Conservation (phyloP, 2,888 invertebrate genomes). For the Acleris holmiana region DNA sequence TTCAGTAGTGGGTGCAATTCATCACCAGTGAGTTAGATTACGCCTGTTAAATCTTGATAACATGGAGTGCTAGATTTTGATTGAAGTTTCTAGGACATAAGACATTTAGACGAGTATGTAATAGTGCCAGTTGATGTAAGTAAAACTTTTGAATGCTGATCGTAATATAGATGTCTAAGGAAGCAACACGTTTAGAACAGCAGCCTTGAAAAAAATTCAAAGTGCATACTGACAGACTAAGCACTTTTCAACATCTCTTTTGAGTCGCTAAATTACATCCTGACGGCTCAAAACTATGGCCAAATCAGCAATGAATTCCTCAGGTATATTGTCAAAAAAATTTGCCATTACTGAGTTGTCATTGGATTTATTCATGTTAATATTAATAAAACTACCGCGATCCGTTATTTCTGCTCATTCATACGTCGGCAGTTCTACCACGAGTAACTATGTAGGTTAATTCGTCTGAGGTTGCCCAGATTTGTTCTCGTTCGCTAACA, state of each 20-base stretch:
- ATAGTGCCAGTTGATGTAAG: too few relatives aligned
- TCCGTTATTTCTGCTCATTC: constrained; percentile 49
- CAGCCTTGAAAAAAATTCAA: too few relatives aligned
- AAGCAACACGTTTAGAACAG: too few relatives aligned
- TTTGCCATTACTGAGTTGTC: neutral
- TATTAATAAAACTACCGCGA: constrained; percentile 24
- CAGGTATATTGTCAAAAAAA: neutral
- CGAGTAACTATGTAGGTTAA: constrained; percentile 51
- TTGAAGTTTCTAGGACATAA: neutral
- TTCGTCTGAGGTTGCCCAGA: constrained; percentile 41
- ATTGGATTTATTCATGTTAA: constrained; percentile 13
- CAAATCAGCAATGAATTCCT: too few relatives aligned
- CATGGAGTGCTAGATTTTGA: constrained; percentile 10
- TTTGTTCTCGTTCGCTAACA: constrained; percentile 48
- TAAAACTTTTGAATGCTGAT: too few relatives aligned
- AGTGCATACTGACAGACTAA: too few relatives aligned
- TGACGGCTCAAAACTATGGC: too few relatives aligned
- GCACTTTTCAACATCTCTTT: too few relatives aligned
- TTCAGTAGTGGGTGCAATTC: constrained; percentile 22
- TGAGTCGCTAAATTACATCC: too few relatives aligned
- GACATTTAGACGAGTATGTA: neutral
- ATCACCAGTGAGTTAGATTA: constrained; percentile 4
- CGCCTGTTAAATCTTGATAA: constrained; percentile 22
- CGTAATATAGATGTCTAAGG: too few relatives aligned
- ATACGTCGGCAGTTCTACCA: constrained; percentile 39